These are phyloP conservation scores for Halictus quadricinctus DNA, from an alignment of 2,888 invertebrate species.

Conservation along the genomic window DNA sequence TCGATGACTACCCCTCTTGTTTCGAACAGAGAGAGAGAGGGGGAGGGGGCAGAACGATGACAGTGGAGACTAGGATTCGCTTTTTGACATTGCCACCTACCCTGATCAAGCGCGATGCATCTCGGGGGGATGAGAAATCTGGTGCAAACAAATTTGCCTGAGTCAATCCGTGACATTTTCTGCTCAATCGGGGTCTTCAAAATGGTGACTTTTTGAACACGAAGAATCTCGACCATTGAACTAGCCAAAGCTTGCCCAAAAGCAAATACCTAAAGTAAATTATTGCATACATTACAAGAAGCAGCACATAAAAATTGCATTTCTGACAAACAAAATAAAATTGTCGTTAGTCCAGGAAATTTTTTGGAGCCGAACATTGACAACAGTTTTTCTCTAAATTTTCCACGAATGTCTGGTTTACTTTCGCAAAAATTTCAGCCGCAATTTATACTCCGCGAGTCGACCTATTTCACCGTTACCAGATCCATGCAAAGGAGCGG, in stretches of 20 bases:
- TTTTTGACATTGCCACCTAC: slow-evolving; percentile 24
- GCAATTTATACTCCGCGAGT: not conserved
- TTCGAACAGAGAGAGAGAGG: slow-evolving; percentile 1
- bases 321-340: not conserved
- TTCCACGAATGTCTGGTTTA: not conserved
- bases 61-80: slow-evolving; percentile 39
- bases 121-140: not conserved
- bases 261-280: too few species aligned
- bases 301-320: not conserved
- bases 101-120: not conserved
- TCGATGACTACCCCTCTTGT: slow-evolving; percentile 54
- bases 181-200: not conserved
- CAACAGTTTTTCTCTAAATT: not conserved
- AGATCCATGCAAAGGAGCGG: not conserved
- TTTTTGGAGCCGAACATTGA: not conserved
- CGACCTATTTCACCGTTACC: not conserved
- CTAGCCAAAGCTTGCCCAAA: too few species aligned
- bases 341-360: not conserved
- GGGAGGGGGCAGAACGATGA: slow-evolving; percentile 15
- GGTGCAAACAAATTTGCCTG: not conserved
- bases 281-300: too few species aligned
- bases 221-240: not conserved
- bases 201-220: not conserved
- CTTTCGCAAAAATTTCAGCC: not conserved
- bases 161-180: not conserved